Evolutionary conservation across 2,113 vertebrate genomes (phyloP).

Genomic region (Carollia perspicillata): DNA sequence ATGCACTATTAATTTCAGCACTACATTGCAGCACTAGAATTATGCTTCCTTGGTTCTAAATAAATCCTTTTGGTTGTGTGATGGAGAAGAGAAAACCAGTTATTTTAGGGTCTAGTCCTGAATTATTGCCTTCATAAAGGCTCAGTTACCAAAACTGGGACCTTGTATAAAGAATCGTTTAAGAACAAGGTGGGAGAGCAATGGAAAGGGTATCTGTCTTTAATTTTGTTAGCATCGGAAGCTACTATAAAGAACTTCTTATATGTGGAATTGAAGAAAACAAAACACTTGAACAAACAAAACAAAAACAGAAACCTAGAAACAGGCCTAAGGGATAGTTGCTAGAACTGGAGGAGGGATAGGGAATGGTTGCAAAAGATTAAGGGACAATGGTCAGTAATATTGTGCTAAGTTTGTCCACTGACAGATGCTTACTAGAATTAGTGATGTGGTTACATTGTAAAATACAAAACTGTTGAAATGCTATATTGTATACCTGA

Average conservation of each 20-base stretch:
- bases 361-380: neutral
- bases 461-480: neutral
- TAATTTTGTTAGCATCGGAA: neutral
- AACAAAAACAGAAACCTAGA: neutral
- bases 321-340: neutral
- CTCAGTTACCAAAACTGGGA: neutral
- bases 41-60: neutral
- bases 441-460: neutral
- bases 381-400: neutral
- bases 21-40: neutral
- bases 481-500: neutral
- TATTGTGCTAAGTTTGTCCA: neutral
- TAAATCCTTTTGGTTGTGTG: neutral
- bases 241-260: neutral
- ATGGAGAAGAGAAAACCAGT: neutral
- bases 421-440: neutral
- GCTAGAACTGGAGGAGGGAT: no score
- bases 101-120: neutral
- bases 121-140: constrained; percentile 8
- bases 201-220: neutral
- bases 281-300: neutral
- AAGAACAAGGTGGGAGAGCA: neutral
- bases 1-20: neutral
- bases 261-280: neutral
- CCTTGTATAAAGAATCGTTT: neutral